A percentile compares a stretch with the other conserved stretches of the same genome.
phyloP scores from a whole-genome alignment of 1,140 invertebrate species.

The Heliconius himera region DNA sequence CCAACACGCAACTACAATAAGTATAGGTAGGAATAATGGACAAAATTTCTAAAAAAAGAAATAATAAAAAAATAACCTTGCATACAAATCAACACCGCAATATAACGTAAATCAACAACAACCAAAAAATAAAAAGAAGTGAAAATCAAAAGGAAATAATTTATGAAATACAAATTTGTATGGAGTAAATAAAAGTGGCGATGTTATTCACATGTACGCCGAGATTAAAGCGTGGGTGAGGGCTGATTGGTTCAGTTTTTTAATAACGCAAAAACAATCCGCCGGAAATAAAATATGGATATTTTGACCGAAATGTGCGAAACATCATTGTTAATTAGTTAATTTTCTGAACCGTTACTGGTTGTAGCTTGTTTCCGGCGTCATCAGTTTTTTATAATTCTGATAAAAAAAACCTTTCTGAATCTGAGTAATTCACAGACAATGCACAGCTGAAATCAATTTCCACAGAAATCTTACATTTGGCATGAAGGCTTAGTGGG shows the following conservation, averaged over 20 bases:
- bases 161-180: constrained; percentile 9
- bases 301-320: not conserved
- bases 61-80: not conserved
- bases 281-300: not conserved
- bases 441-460: too few relatives aligned
- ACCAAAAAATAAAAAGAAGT: not conserved
- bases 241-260: constrained; percentile 7
- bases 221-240: not conserved
- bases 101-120: constrained; percentile 2
- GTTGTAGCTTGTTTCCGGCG: not conserved
- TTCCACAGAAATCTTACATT: too few relatives aligned
- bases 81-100: not conserved
- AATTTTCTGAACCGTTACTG: not conserved
- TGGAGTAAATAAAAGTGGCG: constrained; percentile 9
- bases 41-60: not conserved
- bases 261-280: constrained; percentile 6
- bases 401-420: too few relatives aligned
- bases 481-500: too few relatives aligned
- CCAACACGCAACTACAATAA: too few relatives aligned
- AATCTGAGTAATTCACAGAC: too few relatives aligned
- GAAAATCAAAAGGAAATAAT: constrained; percentile 10
- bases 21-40: too few relatives aligned
- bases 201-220: constrained; percentile 5
- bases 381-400: not conserved
- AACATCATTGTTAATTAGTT: constrained; percentile 1